phyloP scores from a whole-genome alignment of 2,888 invertebrate genomes.

The Tenodera sinensis region DNA sequence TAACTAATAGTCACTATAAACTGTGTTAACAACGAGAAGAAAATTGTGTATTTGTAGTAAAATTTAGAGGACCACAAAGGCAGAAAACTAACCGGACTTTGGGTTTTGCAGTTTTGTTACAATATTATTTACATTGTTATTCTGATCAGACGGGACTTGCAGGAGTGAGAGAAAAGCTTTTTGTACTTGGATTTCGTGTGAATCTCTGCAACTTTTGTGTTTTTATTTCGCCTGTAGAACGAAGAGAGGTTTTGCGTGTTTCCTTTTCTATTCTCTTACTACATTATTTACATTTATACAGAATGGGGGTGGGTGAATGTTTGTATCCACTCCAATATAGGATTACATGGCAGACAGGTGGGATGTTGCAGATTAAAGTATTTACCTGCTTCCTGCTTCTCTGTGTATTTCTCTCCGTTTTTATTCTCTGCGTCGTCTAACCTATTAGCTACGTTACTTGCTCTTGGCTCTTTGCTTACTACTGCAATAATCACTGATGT shows the following conservation, averaged over 20 bases:
- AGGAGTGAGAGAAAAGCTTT: neutral
- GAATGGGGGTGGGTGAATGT: neutral
- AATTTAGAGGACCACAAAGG: no score
- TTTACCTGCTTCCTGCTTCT: neutral
- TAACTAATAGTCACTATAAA: no score
- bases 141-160: neutral
- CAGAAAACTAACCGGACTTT: no score
- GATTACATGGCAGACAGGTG: neutral
- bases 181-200: neutral
- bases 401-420: neutral
- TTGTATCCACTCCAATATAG: neutral
- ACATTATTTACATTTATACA: neutral
- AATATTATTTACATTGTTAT: neutral
- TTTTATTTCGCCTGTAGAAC: neutral
- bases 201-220: neutral
- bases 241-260: neutral
- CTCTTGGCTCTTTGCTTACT: no score
- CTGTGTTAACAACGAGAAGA: no score
- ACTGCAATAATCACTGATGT: no score
- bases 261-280: neutral
- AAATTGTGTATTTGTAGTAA: no score
- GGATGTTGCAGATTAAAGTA: neutral
- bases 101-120: no score
- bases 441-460: neutral
- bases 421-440: neutral